A percentile compares a stretch with the other conserved stretches of the same genome.
These are phyloP conservation scores for Lepilemur septentrionalis DNA, from an alignment of 2,797 vertebrate species.

Conservation along the genomic window DNA sequence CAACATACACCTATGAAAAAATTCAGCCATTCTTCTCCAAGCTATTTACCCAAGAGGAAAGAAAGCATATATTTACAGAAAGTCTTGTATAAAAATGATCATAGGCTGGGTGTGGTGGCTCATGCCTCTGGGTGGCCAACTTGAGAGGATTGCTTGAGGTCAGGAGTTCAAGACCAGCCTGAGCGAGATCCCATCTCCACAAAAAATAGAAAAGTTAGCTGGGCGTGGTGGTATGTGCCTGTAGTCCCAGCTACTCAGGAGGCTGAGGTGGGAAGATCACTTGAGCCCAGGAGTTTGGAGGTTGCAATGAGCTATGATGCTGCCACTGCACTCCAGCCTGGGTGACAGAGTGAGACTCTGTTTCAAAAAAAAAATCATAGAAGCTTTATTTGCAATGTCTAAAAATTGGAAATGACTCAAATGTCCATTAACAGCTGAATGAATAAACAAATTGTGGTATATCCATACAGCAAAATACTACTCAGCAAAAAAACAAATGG, in stretches of 20 bases:
- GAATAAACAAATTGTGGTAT: neutral
- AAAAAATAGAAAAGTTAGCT: neutral
- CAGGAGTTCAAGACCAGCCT: neutral
- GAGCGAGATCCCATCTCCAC: neutral
- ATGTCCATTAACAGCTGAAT: neutral
- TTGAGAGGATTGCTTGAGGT: neutral
- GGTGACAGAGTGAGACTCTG: neutral
- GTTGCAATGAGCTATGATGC: neutral
- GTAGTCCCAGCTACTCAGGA: neutral
- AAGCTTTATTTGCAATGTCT: neutral
- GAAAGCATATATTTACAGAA: neutral
- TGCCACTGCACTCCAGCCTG: neutral
- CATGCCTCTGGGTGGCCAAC: neutral
- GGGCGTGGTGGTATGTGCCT: neutral
- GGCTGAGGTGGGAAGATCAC: neutral
- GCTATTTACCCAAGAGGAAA: neutral
- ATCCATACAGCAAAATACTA: neutral
- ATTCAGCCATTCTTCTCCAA: no score
- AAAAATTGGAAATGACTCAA: neutral
- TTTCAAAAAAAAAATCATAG: neutral
- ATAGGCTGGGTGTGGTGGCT: neutral
- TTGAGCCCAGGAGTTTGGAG: neutral
- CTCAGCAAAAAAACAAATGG: neutral
- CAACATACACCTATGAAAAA: no score
- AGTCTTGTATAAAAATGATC: no score